phyloP scores from a whole-genome alignment of 2,797 vertebrate species.

The Myotis daubentonii region DNA sequence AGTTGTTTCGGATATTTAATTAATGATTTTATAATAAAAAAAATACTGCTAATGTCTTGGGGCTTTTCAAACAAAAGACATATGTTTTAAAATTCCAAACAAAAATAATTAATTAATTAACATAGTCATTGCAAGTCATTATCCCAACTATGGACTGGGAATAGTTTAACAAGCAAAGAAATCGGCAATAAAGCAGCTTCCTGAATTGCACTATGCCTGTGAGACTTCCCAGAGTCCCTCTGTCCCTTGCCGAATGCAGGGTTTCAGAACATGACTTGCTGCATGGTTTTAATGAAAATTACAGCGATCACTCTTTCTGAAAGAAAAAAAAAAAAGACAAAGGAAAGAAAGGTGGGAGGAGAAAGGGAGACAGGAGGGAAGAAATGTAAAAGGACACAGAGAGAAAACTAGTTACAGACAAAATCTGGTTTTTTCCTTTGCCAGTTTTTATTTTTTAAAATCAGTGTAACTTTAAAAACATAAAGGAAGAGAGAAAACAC shows the following conservation, averaged over 20 bases:
- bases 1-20: constrained; percentile 75
- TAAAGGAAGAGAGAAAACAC: background rate
- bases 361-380: background rate
- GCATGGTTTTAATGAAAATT: constrained; percentile 47
- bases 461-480: background rate
- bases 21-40: constrained; percentile 31
- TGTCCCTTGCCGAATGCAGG: constrained; percentile 32
- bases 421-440: background rate
- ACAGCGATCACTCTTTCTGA: background rate
- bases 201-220: background rate
- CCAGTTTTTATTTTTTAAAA: background rate
- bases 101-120: constrained; percentile 78
- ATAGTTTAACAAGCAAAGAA: constrained; percentile 62
- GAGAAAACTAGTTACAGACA: background rate
- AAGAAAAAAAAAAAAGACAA: background rate
- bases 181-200: constrained; percentile 49
- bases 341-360: background rate
- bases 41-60: background rate
- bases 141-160: constrained; percentile 52
- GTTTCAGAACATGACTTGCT: background rate
- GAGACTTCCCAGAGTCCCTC: constrained; percentile 45
- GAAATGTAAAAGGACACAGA: background rate
- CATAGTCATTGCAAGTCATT: constrained; percentile 64
- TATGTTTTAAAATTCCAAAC: constrained; percentile 66
- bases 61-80: constrained; percentile 74